These are phyloP conservation scores for Paracentrotus lividus DNA, from an alignment of 53 echinoderm and acorn worm genomes.

Conservation along the genomic window DNA sequence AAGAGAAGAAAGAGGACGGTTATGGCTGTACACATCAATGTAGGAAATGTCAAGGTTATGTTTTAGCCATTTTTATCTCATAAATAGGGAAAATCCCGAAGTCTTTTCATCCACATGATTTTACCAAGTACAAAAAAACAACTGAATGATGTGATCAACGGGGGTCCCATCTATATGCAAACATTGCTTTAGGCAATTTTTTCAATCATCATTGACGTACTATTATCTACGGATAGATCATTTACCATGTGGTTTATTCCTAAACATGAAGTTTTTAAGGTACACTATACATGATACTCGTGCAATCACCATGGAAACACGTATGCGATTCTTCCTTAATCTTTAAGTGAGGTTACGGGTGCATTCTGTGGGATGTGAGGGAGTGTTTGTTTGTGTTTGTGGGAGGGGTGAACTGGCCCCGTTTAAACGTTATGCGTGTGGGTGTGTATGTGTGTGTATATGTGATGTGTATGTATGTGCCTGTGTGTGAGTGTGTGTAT, in stretches of 20 bases:
- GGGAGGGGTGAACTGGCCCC: not conserved
- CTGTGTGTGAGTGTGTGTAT: too few relatives aligned
- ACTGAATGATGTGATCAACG: not conserved
- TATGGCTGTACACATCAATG: too few relatives aligned
- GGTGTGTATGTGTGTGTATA: too few relatives aligned
- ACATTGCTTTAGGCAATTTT: not conserved
- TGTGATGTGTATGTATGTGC: too few relatives aligned
- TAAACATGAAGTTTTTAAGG: not conserved
- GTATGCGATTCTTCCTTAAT: not conserved
- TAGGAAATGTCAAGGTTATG: too few relatives aligned
- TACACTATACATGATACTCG: not conserved
- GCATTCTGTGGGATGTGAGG: not conserved
- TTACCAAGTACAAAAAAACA: not conserved
- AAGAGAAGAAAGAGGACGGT: constrained; percentile 1
- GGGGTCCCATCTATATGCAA: not conserved
- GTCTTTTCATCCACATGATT: not conserved
- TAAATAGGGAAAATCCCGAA: not conserved
- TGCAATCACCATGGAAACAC: not conserved
- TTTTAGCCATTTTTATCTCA: not conserved
- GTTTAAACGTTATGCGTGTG: too few relatives aligned
- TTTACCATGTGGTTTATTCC: not conserved
- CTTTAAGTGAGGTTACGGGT: too few relatives aligned
- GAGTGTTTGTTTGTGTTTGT: not conserved
- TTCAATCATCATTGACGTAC: not conserved
- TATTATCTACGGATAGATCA: not conserved